phyloP scores from a whole-genome alignment of 2,888 invertebrate species.

The Epinotia demarniana region DNA sequence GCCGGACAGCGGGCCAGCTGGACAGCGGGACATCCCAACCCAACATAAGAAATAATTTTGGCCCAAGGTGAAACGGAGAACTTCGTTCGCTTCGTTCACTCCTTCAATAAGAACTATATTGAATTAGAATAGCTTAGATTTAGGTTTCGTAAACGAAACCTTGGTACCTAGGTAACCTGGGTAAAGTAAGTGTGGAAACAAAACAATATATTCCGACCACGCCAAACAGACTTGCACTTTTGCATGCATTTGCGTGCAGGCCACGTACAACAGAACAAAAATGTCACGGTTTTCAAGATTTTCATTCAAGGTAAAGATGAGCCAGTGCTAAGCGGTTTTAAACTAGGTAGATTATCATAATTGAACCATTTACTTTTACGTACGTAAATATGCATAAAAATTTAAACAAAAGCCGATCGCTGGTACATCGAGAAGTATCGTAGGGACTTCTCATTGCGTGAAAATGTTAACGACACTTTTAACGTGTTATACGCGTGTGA shows the following conservation, averaged over 20 bases:
- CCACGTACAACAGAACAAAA: not conserved
- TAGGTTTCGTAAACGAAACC: constrained; percentile 26
- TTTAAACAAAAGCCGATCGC: too few species aligned
- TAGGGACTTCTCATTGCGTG: too few species aligned
- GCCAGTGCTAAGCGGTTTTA: not conserved
- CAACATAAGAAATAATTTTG: too few species aligned
- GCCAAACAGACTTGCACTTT: constrained; percentile 14
- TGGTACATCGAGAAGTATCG: too few species aligned
- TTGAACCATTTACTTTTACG: too few species aligned
- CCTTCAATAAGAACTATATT: not conserved
- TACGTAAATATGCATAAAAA: too few species aligned
- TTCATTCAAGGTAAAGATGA: not conserved
- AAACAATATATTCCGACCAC: constrained; percentile 29
- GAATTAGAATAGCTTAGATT: constrained; percentile 17
- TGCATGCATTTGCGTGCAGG: not conserved
- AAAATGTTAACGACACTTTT: too few species aligned
- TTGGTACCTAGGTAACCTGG: constrained; percentile 24
- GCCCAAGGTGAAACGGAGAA: too few species aligned
- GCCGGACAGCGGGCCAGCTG: too few species aligned
- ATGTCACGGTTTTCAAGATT: constrained; percentile 5
- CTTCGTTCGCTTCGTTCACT: too few species aligned
- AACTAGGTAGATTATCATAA: not conserved
- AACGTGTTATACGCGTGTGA: too few species aligned
- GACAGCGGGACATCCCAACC: too few species aligned
- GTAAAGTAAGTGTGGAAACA: constrained; percentile 15